Conservation (phyloP, 2,888 invertebrate species). For the Morpho deidamia region DNA sequence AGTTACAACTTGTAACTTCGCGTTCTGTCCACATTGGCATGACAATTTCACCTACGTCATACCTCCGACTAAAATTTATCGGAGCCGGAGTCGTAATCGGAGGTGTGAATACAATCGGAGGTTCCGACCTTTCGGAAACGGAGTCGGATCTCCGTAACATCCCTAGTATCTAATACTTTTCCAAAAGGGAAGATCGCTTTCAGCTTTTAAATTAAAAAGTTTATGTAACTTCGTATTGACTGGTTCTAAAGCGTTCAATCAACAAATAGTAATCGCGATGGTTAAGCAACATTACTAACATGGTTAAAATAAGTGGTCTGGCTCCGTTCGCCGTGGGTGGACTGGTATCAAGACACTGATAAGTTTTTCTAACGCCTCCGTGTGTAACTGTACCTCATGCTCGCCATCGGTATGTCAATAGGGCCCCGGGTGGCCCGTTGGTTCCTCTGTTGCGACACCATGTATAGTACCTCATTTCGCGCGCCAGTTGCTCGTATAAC, state of each 20-base stretch:
- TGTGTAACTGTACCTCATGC: conserved; percentile 57
- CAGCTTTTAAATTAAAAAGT: background rate
- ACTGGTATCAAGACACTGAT: conserved; percentile 52
- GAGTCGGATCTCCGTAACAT: no score
- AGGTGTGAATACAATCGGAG: no score
- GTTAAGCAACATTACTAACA: conserved; percentile 36
- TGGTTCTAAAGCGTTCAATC: conserved; percentile 13
- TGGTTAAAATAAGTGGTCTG: conserved; percentile 33
- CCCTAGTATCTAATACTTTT: no score
- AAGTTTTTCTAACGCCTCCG: conserved; percentile 64
- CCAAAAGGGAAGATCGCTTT: no score
- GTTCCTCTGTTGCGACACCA: conserved; percentile 9
- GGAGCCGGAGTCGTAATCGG: no score
- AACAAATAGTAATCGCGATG: conserved; percentile 13
- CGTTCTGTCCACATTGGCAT: no score
- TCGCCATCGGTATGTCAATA: conserved; percentile 16
- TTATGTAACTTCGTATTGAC: background rate
- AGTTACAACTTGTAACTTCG: no score
- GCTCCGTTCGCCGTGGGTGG: conserved; percentile 55
- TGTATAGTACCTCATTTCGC: no score
- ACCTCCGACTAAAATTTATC: no score
- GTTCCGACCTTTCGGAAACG: no score
- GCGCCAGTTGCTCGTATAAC: no score
- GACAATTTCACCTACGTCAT: no score
- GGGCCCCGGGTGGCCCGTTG: conserved; percentile 11